Conservation (phyloP, 2,113 vertebrate species). For the Phycodurus eques region DNA sequence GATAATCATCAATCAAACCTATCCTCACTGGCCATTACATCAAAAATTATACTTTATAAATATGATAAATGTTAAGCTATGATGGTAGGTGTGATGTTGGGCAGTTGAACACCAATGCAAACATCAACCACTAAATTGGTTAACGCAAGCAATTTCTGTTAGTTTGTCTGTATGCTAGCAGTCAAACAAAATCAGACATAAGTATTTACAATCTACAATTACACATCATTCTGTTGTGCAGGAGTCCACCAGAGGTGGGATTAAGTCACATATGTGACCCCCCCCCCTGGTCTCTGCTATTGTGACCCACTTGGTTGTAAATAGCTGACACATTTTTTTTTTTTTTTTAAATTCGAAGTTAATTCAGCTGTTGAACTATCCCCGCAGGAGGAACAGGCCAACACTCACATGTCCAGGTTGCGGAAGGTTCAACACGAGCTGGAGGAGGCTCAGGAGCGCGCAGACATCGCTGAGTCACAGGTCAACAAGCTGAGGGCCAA, state of each 20-base stretch:
- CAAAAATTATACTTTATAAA: background rate
- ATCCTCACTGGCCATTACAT: background rate
- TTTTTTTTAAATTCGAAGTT: background rate
- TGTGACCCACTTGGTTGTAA: background rate
- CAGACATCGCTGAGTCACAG: constrained; percentile 80
- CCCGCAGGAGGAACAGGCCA: constrained; percentile 71
- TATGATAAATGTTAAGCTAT: background rate
- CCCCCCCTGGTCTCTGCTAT: too few species aligned
- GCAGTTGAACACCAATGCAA: too few species aligned
- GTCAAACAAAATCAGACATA: background rate
- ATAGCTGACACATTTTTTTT: background rate
- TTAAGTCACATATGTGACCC: too few species aligned
- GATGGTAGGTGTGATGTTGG: background rate
- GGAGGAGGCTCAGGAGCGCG: constrained; percentile 81
- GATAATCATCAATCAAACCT: background rate
- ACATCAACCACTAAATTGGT: too few species aligned
- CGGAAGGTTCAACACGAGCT: constrained; percentile 81
- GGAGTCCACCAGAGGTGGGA: too few species aligned
- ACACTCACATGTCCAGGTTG: constrained; percentile 64
- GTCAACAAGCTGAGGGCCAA: constrained; percentile 78
- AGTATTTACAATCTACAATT: too few species aligned
- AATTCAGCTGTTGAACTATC: constrained; percentile 10
- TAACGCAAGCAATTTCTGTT: too few species aligned
- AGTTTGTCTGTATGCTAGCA: too few species aligned
- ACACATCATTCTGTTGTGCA: too few species aligned